Evolutionary conservation across 2,113 vertebrate species (phyloP).

Genomic region (Glareola pratincola): DNA sequence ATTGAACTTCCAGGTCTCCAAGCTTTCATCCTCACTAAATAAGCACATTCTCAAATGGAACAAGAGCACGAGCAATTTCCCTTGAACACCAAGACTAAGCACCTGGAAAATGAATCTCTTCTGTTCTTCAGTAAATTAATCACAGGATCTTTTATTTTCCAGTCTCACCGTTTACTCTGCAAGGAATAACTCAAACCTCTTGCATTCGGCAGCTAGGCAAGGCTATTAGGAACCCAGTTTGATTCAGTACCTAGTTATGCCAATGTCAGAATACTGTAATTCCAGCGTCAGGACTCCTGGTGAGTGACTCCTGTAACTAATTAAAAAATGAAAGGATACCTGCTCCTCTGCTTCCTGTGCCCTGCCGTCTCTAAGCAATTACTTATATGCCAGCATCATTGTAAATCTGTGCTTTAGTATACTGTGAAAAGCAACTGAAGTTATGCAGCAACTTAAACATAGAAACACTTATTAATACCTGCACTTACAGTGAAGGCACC

Average conservation of each 20-base stretch:
- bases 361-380: conserved; percentile 44
- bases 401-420: conserved; percentile 28
- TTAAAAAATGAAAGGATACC: conserved; percentile 42
- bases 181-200: conserved; percentile 7
- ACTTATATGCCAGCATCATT: conserved; percentile 16
- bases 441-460: conserved; percentile 23
- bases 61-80: conserved; percentile 16
- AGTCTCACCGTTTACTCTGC: background rate
- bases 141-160: conserved; percentile 44
- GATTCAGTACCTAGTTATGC: conserved; percentile 10
- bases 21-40: conserved; percentile 8
- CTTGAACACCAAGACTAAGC: conserved; percentile 20
- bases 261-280: conserved; percentile 13
- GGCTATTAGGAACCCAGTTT: conserved; percentile 33
- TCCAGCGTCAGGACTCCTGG: background rate
- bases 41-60: conserved; percentile 2
- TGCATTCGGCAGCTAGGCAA: background rate
- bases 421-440: conserved; percentile 17
- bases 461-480: conserved; percentile 12
- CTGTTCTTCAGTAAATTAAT: conserved; percentile 57
- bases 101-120: conserved; percentile 36
- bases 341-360: background rate
- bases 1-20: conserved; percentile 31
- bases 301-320: background rate
- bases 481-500: background rate